Evolutionary conservation across 2,888 invertebrate species (phyloP).

Genomic region (Bembecia ichneumoniformis): DNA sequence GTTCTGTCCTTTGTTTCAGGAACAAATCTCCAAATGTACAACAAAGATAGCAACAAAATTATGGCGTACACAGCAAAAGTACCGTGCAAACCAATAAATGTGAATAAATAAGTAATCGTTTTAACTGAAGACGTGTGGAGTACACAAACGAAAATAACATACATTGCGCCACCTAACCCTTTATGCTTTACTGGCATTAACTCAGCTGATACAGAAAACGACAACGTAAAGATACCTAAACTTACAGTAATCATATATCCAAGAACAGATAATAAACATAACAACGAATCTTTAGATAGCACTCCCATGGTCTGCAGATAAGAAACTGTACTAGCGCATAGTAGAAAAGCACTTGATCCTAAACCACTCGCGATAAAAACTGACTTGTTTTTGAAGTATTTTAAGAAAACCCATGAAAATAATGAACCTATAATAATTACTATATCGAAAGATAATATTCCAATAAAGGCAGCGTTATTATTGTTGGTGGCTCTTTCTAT

Average conservation of each 20-base stretch:
- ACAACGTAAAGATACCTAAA: constrained; percentile 9
- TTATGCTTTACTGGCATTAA: constrained; percentile 15
- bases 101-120: constrained; percentile 13
- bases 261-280: constrained; percentile 10
- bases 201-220: constrained; percentile 11
- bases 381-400: constrained; percentile 12
- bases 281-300: constrained; percentile 9
- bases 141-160: constrained; percentile 9
- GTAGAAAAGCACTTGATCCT: neutral
- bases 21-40: constrained; percentile 11
- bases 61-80: constrained; percentile 11
- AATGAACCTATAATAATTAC: constrained; percentile 1
- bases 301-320: neutral
- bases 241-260: constrained; percentile 9
- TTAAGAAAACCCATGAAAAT: constrained; percentile 7
- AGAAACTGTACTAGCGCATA: neutral
- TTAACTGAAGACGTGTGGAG: constrained; percentile 11
- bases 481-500: constrained; percentile 10
- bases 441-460: constrained; percentile 2
- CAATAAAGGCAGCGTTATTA: constrained; percentile 9
- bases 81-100: constrained; percentile 12
- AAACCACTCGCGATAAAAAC: constrained; percentile 5
- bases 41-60: constrained; percentile 7
- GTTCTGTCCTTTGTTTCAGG: constrained; percentile 14
- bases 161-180: constrained; percentile 11